phyloP scores from a whole-genome alignment of 2,797 vertebrate genomes.

The Iguana delicatissima region DNA sequence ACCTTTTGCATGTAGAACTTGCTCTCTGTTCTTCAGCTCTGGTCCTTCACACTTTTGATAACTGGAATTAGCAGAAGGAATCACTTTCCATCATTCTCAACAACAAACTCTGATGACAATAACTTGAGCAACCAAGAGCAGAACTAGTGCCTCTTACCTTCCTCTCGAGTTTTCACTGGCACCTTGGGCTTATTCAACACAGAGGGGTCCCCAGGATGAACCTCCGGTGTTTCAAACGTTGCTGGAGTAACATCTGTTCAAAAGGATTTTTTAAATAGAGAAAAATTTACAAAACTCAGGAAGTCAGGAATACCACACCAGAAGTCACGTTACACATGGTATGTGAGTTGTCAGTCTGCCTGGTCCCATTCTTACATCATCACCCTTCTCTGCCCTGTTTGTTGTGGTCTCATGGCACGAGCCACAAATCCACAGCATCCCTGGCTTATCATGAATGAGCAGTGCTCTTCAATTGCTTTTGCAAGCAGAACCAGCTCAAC shows the following conservation, averaged over 20 bases:
- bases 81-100: background rate
- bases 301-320: too few species aligned
- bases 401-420: too few species aligned
- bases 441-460: too few species aligned
- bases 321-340: too few species aligned
- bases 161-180: constrained; percentile 75
- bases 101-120: background rate
- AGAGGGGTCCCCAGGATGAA: constrained; percentile 79
- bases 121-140: constrained; percentile 1
- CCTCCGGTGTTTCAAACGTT: constrained; percentile 94
- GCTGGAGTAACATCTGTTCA: constrained; percentile 92
- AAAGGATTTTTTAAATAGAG: background rate
- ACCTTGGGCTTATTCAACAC: constrained; percentile 71
- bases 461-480: too few species aligned
- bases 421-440: too few species aligned
- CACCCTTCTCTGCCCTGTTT: too few species aligned
- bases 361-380: background rate
- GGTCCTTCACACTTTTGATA: background rate
- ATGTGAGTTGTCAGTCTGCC: too few species aligned
- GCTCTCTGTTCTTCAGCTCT: background rate
- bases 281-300: background rate
- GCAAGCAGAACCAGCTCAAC: too few species aligned
- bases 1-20: too few species aligned
- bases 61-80: background rate
- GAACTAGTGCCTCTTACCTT: constrained; percentile 77